These are phyloP conservation scores for Bolborhynchus lineola DNA, from an alignment of 2,113 vertebrate species.

Conservation along the genomic window DNA sequence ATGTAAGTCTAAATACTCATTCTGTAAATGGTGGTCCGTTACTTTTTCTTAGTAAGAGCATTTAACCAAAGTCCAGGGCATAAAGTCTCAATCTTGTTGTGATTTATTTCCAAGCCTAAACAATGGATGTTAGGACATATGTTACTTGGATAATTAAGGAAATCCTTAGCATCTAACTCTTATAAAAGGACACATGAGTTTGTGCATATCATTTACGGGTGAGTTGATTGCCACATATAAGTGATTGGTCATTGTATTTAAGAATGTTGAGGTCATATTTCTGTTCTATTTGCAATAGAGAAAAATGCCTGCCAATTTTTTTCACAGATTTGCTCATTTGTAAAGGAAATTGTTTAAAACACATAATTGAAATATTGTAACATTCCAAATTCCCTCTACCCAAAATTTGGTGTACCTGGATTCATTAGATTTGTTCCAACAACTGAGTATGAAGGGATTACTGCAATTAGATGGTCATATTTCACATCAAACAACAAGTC, in stretches of 20 bases:
- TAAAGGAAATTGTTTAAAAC: neutral
- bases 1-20: neutral
- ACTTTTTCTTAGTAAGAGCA: neutral
- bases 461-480: neutral
- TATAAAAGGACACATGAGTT: neutral
- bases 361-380: neutral
- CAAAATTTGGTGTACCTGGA: neutral
- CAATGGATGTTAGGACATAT: neutral
- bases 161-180: conserved; percentile 1
- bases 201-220: neutral
- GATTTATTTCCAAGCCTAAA: conserved; percentile 4
- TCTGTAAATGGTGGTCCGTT: neutral
- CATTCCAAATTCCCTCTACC: neutral
- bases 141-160: conserved; percentile 21
- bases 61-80: neutral
- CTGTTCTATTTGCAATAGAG: neutral
- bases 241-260: neutral
- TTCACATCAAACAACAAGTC: neutral
- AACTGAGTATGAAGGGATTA: neutral
- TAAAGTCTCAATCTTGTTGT: neutral
- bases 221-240: neutral
- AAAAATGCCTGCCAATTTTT: neutral
- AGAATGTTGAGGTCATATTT: neutral
- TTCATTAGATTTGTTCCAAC: neutral
- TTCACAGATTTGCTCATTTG: neutral